A percentile compares a stretch with the other conserved stretches of the same genome.
These are phyloP conservation scores for Euzetes globulus DNA, from an alignment of 2,888 invertebrate species.

Conservation along the genomic window DNA sequence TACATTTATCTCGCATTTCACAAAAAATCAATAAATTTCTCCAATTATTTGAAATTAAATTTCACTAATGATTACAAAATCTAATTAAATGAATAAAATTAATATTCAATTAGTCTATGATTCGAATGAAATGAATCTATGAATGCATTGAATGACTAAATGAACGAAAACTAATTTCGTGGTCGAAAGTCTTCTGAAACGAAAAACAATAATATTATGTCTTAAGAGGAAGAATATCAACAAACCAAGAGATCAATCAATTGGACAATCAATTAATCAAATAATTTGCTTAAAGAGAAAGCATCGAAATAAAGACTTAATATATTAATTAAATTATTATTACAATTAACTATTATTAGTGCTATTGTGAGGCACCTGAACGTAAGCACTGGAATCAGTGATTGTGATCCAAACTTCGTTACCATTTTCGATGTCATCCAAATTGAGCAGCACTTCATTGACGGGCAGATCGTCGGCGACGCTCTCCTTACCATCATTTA, in stretches of 20 bases:
- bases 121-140: too few species aligned
- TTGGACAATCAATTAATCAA: background rate
- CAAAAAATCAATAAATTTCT: too few species aligned
- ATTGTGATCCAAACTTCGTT: slow-evolving; percentile 24
- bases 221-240: background rate
- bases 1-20: too few species aligned
- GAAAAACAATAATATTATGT: background rate
- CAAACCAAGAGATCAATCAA: background rate
- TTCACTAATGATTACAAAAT: too few species aligned
- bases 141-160: background rate
- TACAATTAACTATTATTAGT: background rate
- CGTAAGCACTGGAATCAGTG: slow-evolving; percentile 4
- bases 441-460: slow-evolving; percentile 17
- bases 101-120: too few species aligned
- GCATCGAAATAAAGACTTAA: too few species aligned
- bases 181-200: background rate
- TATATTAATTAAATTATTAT: background rate
- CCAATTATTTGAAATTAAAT: too few species aligned
- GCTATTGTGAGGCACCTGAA: background rate
- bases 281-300: too few species aligned
- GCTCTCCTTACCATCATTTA: background rate
- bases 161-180: background rate
- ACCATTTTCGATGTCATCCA: slow-evolving; percentile 20
- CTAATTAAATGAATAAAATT: too few species aligned
- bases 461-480: background rate